Percentiles rank a stretch among this genome's conserved stretches.
These are phyloP conservation scores for Montipora efflorescens DNA, from an alignment of 64 coral and sea anemone species.

Conservation along the genomic window DNA sequence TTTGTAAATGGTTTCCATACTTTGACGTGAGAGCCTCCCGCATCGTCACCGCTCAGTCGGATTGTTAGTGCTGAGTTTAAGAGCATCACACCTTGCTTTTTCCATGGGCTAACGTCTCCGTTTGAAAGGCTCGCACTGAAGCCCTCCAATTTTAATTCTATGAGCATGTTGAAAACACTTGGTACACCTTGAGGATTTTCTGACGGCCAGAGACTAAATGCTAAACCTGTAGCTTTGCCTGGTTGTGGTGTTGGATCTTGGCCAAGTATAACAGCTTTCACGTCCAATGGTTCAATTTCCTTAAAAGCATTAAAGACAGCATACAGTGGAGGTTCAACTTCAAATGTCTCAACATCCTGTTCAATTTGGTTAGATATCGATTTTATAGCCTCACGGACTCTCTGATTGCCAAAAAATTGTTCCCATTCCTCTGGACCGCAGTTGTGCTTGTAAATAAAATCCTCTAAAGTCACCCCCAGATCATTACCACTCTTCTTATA, in stretches of 20 bases:
- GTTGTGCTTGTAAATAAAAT: background rate
- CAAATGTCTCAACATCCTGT: background rate
- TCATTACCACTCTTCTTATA: background rate
- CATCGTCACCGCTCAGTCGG: background rate
- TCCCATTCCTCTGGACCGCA: background rate
- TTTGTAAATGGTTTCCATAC: background rate
- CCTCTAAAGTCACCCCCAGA: background rate
- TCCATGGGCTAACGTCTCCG: background rate
- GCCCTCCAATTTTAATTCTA: constrained; percentile 1
- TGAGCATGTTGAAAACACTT: constrained; percentile 29
- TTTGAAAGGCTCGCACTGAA: background rate
- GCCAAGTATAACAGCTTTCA: constrained; percentile 15
- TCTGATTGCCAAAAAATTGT: background rate
- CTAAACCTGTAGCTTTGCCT: constrained; percentile 40
- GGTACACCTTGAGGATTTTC: background rate
- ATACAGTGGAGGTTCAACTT: background rate
- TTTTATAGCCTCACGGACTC: background rate
- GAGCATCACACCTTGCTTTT: background rate
- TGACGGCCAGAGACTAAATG: background rate
- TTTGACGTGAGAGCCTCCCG: background rate
- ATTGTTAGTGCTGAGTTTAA: constrained; percentile 41
- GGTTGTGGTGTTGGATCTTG: constrained; percentile 50
- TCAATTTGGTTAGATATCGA: background rate
- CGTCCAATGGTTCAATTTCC: background rate
- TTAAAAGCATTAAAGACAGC: background rate